phyloP scores from a whole-genome alignment of 2,113 vertebrate species.

The Protobothrops mucrosquamatus region DNA sequence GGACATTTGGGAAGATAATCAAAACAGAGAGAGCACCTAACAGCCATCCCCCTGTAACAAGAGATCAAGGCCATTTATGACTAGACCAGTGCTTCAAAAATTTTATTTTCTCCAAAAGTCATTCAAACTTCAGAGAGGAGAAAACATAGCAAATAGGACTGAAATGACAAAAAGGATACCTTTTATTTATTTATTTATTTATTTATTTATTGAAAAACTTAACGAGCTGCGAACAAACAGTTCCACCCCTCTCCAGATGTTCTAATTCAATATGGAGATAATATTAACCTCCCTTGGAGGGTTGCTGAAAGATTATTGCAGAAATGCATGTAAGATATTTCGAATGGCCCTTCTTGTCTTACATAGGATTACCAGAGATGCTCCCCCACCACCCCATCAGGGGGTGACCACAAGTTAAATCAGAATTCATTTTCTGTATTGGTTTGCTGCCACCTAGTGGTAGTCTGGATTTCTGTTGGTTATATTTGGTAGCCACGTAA shows the following conservation, averaged over 20 bases:
- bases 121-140: background rate
- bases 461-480: background rate
- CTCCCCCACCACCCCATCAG: background rate
- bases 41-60: constrained; percentile 14
- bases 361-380: background rate
- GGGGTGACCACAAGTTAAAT: background rate
- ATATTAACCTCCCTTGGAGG: background rate
- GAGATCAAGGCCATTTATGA: constrained; percentile 23
- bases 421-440: background rate
- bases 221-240: background rate
- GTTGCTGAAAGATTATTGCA: background rate
- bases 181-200: too few species aligned
- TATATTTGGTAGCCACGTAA: background rate
- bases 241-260: background rate
- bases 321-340: background rate
- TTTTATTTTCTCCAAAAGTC: background rate
- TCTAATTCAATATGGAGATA: background rate
- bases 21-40: constrained; percentile 23
- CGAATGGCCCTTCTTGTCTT: background rate
- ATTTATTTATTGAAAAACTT: background rate
- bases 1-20: constrained; percentile 31
- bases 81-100: background rate
- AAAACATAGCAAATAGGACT: constrained; percentile 6
- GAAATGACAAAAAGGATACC: constrained; percentile 11
- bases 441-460: background rate